Evolutionary conservation across 2,888 invertebrate genomes (phyloP), one percentile per base, ranked within the genome.

Genomic region (Listrodromus nycthemerus): DNA sequence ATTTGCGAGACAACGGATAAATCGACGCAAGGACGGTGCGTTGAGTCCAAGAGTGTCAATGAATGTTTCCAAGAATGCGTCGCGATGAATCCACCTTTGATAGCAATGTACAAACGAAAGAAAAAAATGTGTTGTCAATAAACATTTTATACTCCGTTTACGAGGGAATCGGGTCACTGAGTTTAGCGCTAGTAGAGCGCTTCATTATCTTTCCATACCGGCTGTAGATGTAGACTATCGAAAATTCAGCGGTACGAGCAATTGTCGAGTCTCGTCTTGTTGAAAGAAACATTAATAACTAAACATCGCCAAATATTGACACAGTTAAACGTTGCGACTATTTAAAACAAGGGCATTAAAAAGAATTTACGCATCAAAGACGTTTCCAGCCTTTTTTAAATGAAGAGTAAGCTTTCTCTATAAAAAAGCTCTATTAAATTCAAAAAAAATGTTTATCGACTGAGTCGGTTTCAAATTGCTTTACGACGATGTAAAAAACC

Each of bases 111-210:
- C 85, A 86, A 86, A 89, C 71, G 67, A 55, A 80, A 77, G 78
- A 77, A 61, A 61, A 61, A 27, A 61, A 81, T 83, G 81, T 87
- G 77, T 86, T 87, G 83, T 87, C 74, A 89, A 89, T 89, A 88
- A 88, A 89, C 82, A 86, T 87, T 88, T 87, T 86, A 86, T 86
- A 86, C 74, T 69, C 76, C 80, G 84, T 87, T 88, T 84, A 82
- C 30, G 61, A 61, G 58, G 30, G 27, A 55, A 55, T 61, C 61
- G 16, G n/a, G 16, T 61, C 61, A n/a, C 16, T 61, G 24, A 55
- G 13, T 21, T 16, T 3, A 45, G 41, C 3, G 16, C 41, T 45
- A 5, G 16, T 16, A 45, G 41, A 45, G 41, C 2, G 6, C 5
- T 52, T 74, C 13, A 16, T 63, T 30, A 16, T 52, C 30, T 8